Percentiles rank a stretch among this genome's conserved stretches.
Conservation (phyloP, 2,797 vertebrate genomes). For the Graptemys geographica region DNA sequence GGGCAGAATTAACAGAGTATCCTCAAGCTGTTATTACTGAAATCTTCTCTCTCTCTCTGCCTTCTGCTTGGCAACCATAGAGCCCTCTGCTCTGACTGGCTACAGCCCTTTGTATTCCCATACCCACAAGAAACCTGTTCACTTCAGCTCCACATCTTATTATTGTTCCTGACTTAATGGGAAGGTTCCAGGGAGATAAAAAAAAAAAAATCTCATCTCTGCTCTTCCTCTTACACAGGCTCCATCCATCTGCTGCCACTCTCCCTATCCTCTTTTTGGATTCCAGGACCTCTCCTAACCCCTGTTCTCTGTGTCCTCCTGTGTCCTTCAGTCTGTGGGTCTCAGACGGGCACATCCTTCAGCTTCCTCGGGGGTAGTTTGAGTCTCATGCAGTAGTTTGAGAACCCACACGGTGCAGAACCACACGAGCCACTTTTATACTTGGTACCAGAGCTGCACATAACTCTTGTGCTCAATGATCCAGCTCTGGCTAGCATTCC, state of each 20-base stretch:
- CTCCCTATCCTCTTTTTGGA: not conserved
- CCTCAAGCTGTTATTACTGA: not conserved
- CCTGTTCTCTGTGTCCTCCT: not conserved
- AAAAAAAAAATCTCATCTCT: not conserved
- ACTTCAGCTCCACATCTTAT: not conserved
- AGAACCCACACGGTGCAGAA: not conserved
- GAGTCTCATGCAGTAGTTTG: not conserved
- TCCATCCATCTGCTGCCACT: not conserved
- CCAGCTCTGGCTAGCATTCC: slow-evolving; percentile 3
- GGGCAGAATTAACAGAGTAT: fast-evolving
- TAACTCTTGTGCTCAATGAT: slow-evolving; percentile 32
- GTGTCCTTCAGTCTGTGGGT: not conserved
- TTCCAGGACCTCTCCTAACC: not conserved
- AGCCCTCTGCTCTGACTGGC: not conserved
- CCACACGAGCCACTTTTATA: not conserved
- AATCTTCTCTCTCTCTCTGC: not conserved
- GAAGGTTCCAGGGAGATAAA: not conserved
- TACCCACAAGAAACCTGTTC: not conserved
- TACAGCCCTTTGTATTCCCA: not conserved
- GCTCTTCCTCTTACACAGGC: not conserved
- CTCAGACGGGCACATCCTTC: not conserved
- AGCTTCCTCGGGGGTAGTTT: not conserved
- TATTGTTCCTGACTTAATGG: not conserved
- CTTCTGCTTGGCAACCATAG: not conserved
- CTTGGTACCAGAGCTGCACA: not conserved